Evolutionary conservation across 2,797 vertebrate genomes (phyloP).

Genomic region (Gambelia wislizenii): DNA sequence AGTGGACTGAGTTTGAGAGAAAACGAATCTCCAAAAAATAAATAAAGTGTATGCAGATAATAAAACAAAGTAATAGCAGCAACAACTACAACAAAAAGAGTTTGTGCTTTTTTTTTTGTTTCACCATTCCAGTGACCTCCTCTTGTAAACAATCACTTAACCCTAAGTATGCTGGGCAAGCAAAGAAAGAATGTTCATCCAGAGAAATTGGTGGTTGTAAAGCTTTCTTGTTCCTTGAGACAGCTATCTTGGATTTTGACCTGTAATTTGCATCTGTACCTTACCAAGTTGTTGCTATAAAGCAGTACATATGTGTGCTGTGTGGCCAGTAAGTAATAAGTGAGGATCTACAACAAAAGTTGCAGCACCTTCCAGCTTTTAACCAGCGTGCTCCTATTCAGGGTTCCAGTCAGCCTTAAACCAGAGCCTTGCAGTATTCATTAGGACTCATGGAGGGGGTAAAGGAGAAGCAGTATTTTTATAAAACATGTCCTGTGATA

Average conservation of each 20-base stretch:
- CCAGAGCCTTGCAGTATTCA: not conserved
- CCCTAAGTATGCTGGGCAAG: not conserved
- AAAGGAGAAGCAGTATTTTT: not conserved
- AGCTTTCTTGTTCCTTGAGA: not conserved
- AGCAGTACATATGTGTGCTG: not conserved
- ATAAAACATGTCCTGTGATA: not conserved
- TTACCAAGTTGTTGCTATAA: not conserved
- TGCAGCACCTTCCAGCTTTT: not conserved
- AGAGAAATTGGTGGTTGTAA: not conserved
- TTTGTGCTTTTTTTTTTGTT: conserved; percentile 10
- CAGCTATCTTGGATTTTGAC: not conserved
- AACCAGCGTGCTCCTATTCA: not conserved
- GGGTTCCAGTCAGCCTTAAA: not conserved
- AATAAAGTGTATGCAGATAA: not conserved
- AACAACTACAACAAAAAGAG: not conserved
- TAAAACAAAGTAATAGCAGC: not conserved
- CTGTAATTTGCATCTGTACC: not conserved
- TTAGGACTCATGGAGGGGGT: not conserved
- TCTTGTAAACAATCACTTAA: not conserved
- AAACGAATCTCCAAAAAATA: not conserved
- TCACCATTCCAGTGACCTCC: not conserved
- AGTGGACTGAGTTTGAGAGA: conserved; percentile 6
- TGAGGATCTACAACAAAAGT: not conserved
- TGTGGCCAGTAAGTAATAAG: not conserved
- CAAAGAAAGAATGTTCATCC: not conserved